phyloP scores from a whole-genome alignment of 2,888 invertebrate genomes.

The Phyto melanocephala region DNA sequence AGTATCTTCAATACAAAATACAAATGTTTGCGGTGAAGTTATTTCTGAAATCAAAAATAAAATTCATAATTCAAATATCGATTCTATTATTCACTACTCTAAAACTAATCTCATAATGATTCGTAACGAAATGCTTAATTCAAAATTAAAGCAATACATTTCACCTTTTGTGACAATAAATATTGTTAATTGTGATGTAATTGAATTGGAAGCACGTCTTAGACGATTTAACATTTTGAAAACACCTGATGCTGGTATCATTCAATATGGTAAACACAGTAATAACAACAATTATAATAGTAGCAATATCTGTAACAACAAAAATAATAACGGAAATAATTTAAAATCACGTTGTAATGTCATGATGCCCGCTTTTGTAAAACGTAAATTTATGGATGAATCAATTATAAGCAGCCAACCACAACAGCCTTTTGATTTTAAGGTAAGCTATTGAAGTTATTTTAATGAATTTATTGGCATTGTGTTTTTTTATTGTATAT shows the following conservation, averaged over 20 bases:
- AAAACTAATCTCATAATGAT: conserved; percentile 71
- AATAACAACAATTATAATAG: conserved; percentile 12
- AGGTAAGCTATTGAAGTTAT: conserved; percentile 65
- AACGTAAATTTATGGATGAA: conserved; percentile 73
- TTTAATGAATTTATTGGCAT: neutral
- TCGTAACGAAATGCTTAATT: conserved; percentile 71
- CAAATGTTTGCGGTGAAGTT: neutral
- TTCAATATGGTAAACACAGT: neutral
- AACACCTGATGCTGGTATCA: neutral
- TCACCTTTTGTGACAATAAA: conserved; percentile 68
- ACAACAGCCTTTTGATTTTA: conserved; percentile 71
- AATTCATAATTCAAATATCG: conserved; percentile 20
- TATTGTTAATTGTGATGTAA: conserved; percentile 74
- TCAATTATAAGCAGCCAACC: conserved; percentile 75
- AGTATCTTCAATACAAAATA: conserved; percentile 17
- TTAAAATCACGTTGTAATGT: conserved; percentile 66
- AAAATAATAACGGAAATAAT: conserved; percentile 32
- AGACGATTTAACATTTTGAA: conserved; percentile 73
- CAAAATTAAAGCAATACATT: conserved; percentile 60
- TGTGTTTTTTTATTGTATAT: neutral
- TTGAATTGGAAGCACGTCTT: conserved; percentile 73
- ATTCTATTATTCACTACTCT: conserved; percentile 68
- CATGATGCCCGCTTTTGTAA: conserved; percentile 75
- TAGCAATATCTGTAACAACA: neutral
- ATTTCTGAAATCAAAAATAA: conserved; percentile 58